Conservation (phyloP, 2,888 invertebrate genomes). For the Geophilus truncorum region DNA sequence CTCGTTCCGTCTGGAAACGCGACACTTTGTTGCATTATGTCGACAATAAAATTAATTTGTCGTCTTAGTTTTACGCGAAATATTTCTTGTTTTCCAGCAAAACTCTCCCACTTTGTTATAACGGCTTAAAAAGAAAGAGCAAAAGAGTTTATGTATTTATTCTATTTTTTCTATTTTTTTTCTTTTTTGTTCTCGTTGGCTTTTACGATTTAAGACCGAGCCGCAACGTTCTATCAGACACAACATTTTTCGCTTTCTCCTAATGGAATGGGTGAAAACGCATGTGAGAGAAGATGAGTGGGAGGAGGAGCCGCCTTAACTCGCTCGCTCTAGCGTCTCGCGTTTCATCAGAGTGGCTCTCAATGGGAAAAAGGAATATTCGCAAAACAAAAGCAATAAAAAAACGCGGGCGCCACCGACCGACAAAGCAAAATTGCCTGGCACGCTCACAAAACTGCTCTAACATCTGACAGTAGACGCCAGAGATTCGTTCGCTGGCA, state of each 20-base stretch:
- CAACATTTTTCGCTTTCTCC: conserved; percentile 26
- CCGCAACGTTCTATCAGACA: conserved; percentile 21
- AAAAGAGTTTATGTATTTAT: conserved; percentile 25
- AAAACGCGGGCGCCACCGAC: conserved; percentile 25
- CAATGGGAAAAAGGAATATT: conserved; percentile 25
- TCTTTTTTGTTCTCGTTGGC: conserved; percentile 3
- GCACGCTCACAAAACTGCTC: conserved; percentile 3
- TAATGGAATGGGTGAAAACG: conserved; percentile 27
- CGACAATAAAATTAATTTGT: not conserved
- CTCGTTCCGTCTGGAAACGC: not conserved
- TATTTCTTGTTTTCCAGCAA: not conserved
- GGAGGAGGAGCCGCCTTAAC: conserved; percentile 18
- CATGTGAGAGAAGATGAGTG: conserved; percentile 18
- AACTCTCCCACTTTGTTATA: not conserved
- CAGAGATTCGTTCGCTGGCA: not conserved
- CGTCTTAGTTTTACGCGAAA: not conserved
- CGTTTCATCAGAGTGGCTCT: conserved; percentile 25
- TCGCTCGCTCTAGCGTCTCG: conserved; percentile 21
- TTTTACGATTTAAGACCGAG: conserved; percentile 24
- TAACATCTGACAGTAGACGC: conserved; percentile 10
- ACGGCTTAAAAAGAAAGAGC: not conserved
- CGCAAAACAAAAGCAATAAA: conserved; percentile 24
- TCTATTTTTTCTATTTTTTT: not conserved
- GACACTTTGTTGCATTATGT: not conserved
- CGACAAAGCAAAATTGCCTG: conserved; percentile 18